Percentiles rank a stretch among this genome's conserved stretches.
Evolutionary conservation across 2,797 vertebrate genomes (phyloP).

Genomic region (Eulemur albifrons): DNA sequence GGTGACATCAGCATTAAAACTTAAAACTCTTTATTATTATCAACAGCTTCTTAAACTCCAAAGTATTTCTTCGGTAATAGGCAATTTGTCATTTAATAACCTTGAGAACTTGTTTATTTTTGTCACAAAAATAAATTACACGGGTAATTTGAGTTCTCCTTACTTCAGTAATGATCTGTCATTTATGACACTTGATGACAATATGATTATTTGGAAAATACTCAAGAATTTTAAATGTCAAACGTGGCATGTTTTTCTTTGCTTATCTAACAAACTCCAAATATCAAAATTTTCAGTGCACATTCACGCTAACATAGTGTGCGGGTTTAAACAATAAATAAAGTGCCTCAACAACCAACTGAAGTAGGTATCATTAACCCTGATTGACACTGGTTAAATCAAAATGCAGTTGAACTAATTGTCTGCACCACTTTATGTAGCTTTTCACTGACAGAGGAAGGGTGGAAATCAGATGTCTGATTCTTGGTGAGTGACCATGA

Average conservation of each 20-base stretch:
- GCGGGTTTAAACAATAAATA: slow-evolving; percentile 31
- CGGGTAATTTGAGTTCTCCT: background rate
- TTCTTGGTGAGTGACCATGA: background rate
- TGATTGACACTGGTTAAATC: slow-evolving; percentile 8
- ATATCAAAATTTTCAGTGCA: background rate
- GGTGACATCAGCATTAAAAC: background rate
- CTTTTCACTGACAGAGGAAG: background rate
- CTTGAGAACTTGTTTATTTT: slow-evolving; percentile 49
- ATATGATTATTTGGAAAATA: slow-evolving; percentile 41
- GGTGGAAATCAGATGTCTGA: background rate
- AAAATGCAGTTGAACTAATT: slow-evolving; percentile 32
- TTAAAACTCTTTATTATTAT: background rate
- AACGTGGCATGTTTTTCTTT: background rate
- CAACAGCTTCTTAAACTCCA: background rate
- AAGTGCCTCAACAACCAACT: background rate
- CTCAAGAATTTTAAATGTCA: slow-evolving; percentile 29
- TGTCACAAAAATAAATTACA: slow-evolving; percentile 38
- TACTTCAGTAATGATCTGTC: background rate
- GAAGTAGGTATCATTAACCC: slow-evolving; percentile 35
- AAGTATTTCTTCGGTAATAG: background rate
- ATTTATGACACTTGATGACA: background rate
- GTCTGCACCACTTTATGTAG: background rate
- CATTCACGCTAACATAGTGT: background rate
- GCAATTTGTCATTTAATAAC: background rate
- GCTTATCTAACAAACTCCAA: background rate